These are phyloP conservation scores for Dinomys branickii DNA, from an alignment of 2,113 vertebrate genomes.

Conservation along the genomic window DNA sequence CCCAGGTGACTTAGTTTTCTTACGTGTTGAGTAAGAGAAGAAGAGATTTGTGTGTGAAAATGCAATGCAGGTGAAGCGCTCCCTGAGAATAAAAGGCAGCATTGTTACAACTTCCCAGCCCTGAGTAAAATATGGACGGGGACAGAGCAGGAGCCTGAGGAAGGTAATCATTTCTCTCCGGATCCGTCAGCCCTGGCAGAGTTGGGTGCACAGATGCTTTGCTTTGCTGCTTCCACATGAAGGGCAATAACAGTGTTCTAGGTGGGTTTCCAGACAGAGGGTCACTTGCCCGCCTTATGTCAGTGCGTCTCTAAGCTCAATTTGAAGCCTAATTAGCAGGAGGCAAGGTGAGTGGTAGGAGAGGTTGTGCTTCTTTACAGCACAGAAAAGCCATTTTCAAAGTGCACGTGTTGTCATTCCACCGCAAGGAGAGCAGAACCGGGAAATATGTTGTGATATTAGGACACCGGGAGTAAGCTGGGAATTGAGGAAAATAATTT, in stretches of 20 bases:
- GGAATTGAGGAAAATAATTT: conserved; percentile 82
- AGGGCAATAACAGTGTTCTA: neutral
- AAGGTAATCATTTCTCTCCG: neutral
- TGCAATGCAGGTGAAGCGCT: neutral
- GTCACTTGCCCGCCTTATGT: neutral
- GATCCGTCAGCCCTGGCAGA: neutral
- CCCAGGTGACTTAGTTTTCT: conserved; percentile 29
- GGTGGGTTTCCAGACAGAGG: neutral
- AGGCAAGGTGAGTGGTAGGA: neutral
- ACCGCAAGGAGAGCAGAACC: neutral
- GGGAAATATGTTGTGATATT: conserved; percentile 70
- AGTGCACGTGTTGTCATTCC: neutral
- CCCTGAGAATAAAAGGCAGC: conserved; percentile 29
- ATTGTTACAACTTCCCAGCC: neutral
- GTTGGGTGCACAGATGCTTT: neutral
- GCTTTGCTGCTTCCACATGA: neutral
- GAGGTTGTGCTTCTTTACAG: neutral
- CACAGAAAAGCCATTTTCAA: conserved; percentile 48
- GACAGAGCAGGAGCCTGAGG: neutral
- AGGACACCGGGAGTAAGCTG: conserved; percentile 79
- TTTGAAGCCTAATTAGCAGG: conserved; percentile 44
- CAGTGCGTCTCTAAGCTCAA: neutral
- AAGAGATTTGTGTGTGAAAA: neutral
- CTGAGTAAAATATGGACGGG: neutral
- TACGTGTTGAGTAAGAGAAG: conserved; percentile 9